Conservation (phyloP, 2,113 vertebrate species). For the Rhegmatorhina hoffmannsi region DNA sequence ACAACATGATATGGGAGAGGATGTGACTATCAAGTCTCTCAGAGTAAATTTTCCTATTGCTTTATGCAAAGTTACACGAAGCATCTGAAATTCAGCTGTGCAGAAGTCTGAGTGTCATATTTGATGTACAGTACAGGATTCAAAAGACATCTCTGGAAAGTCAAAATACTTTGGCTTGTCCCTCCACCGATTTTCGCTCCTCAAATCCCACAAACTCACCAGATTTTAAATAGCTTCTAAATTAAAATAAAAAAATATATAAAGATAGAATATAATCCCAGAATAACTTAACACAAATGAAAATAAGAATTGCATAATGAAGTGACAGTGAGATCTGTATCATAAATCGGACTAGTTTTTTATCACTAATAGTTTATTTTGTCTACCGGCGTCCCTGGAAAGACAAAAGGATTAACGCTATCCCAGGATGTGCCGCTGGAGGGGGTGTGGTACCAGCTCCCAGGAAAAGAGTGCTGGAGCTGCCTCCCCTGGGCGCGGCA, state of each 20-base stretch:
- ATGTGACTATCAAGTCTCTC: background rate
- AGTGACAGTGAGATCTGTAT: background rate
- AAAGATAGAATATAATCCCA: background rate
- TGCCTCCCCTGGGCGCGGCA: too few species aligned
- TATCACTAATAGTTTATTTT: background rate
- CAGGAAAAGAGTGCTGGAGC: background rate
- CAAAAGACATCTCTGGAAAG: background rate
- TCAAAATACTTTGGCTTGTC: background rate
- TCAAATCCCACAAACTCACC: background rate
- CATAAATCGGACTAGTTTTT: background rate
- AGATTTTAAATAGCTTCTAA: background rate
- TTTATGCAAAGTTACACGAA: background rate
- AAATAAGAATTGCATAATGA: background rate
- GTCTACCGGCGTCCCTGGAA: rapidly evolving
- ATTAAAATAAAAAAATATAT: background rate
- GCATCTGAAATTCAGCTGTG: background rate
- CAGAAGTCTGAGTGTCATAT: background rate
- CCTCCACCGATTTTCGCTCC: background rate
- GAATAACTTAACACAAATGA: background rate
- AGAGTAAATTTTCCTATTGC: background rate
- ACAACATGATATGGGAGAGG: background rate
- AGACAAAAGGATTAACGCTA: background rate
- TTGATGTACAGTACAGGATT: rapidly evolving
- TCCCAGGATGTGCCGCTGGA: conserved; percentile 20
- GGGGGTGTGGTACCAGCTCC: background rate